Percentiles rank a stretch among this genome's conserved stretches.
These are phyloP conservation scores for Tenthredo scrophulariae DNA, from an alignment of 2,888 invertebrate species.

Conservation along the genomic window DNA sequence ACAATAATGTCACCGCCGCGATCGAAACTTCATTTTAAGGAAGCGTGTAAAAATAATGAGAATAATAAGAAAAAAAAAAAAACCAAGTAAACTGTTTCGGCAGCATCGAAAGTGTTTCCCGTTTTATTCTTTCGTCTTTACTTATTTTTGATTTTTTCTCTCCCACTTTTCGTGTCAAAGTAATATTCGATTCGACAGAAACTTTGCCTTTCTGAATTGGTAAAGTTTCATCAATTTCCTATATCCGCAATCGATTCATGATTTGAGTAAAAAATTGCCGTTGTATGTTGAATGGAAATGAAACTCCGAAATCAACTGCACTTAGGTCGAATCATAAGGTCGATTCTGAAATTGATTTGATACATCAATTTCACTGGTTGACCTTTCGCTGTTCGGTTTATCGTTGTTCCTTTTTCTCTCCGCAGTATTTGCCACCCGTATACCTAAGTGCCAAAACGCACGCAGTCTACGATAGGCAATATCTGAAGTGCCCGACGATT, in stretches of 20 bases:
- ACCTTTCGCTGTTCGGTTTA: not conserved
- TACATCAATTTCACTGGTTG: not conserved
- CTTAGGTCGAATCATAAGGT: not conserved
- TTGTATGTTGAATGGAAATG: not conserved
- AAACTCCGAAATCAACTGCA: not conserved
- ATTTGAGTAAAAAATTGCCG: not conserved
- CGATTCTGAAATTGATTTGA: not conserved
- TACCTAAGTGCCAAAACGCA: conserved; percentile 14
- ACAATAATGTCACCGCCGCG: conserved; percentile 11
- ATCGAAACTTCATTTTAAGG: conserved; percentile 19
- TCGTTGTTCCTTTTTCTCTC: not conserved
- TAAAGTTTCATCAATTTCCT: conserved; percentile 17
- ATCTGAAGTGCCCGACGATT: conserved; percentile 8
- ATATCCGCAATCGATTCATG: not conserved
- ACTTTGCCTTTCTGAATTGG: not conserved
- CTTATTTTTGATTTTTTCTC: not conserved
- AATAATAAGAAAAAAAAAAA: not conserved
- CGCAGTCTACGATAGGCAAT: conserved; percentile 11
- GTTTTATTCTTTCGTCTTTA: not conserved
- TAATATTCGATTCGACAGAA: too few species aligned
- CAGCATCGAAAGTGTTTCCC: not conserved
- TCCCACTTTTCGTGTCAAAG: not conserved
- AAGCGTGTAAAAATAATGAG: conserved; percentile 10
- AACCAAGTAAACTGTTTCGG: not conserved
- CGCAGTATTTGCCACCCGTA: not conserved